Percentiles rank a stretch among this genome's conserved stretches.
phyloP scores from a whole-genome alignment of 2,113 vertebrate species.

The Cercocebus atys region DNA sequence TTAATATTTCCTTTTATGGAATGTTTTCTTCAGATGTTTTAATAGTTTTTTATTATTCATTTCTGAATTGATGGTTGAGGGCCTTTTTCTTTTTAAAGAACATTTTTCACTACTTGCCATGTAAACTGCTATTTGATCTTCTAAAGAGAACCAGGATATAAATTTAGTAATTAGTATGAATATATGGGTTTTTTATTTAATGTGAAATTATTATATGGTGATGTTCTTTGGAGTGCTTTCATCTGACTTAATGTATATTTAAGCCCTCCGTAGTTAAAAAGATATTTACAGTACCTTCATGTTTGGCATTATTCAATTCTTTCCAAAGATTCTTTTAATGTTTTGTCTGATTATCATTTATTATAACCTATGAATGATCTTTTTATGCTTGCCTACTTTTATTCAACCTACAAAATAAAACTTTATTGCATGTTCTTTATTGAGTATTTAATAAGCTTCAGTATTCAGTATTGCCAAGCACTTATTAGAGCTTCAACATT shows the following conservation, averaged over 20 bases:
- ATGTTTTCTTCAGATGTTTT: background rate
- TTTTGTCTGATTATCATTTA: background rate
- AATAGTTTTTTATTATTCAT: constrained; percentile 18
- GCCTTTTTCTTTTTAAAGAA: background rate
- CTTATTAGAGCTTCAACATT: too few relatives aligned
- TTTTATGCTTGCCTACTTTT: constrained; percentile 3
- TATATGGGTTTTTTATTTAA: background rate
- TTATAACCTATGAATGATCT: background rate
- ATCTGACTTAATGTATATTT: background rate
- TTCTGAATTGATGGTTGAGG: background rate
- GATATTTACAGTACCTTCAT: background rate
- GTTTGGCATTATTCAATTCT: background rate
- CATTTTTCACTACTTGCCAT: background rate
- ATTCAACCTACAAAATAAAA: background rate
- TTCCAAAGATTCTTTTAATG: background rate
- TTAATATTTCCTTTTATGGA: background rate
- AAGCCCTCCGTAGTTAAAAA: background rate
- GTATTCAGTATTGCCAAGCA: too few relatives aligned
- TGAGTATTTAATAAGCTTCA: too few relatives aligned
- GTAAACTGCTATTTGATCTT: background rate
- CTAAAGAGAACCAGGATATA: background rate
- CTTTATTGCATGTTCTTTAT: background rate
- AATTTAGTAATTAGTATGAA: background rate
- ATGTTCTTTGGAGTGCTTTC: background rate
- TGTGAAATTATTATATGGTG: background rate